Percentiles rank a stretch among this genome's conserved stretches.
phyloP scores from a whole-genome alignment of 2,113 vertebrate species.

The Cochlearius cochlearius region DNA sequence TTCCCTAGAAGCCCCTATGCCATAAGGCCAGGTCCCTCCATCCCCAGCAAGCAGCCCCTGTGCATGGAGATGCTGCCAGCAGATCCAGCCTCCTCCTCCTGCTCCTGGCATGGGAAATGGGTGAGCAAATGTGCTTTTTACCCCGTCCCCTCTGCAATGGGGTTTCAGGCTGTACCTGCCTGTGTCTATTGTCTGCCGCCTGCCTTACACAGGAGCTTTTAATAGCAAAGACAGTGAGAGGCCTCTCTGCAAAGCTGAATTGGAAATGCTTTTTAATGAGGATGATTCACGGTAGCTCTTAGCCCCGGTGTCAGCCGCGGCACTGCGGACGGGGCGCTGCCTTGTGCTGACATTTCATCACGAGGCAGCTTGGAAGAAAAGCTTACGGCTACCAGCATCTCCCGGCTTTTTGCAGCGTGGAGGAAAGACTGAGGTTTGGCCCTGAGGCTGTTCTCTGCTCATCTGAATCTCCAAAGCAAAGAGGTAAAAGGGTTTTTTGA shows the following conservation, averaged over 20 bases:
- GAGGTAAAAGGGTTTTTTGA: neutral
- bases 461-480: neutral
- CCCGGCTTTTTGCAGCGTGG: accelerated
- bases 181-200: neutral
- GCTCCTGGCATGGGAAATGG: neutral
- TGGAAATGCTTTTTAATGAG: slow-evolving; percentile 18
- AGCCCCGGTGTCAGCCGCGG: neutral
- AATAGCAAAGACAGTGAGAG: neutral
- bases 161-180: neutral
- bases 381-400: neutral
- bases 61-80: accelerated
- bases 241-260: neutral
- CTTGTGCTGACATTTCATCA: neutral
- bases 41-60: neutral
- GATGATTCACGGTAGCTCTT: neutral
- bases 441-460: neutral
- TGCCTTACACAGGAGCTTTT: neutral
- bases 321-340: neutral
- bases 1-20: neutral
- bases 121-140: neutral
- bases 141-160: neutral
- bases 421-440: neutral
- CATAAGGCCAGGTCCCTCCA: neutral
- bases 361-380: neutral
- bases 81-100: neutral